phyloP scores from a whole-genome alignment of 2,888 invertebrate genomes.

The Teinopalpus imperialis region DNA sequence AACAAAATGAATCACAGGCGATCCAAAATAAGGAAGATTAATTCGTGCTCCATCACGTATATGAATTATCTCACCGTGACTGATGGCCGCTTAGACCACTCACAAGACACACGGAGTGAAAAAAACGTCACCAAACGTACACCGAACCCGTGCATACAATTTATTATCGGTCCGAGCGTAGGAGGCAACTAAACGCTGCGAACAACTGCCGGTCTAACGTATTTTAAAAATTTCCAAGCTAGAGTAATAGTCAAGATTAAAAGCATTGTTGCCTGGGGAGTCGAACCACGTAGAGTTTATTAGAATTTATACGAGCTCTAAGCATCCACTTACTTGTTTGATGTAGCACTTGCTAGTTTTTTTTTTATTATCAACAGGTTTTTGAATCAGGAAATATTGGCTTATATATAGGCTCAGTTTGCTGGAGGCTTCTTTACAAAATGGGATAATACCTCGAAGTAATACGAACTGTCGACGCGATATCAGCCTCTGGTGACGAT shows the following conservation, averaged over 20 bases:
- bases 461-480: slow-evolving; percentile 72
- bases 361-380: slow-evolving; percentile 62
- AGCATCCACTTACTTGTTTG: slow-evolving; percentile 49
- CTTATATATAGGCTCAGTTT: slow-evolving; percentile 65
- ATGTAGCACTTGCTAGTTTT: slow-evolving; percentile 61
- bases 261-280: slow-evolving; percentile 71
- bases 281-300: slow-evolving; percentile 64
- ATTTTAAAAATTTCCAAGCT: slow-evolving; percentile 65
- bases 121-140: slow-evolving; percentile 33
- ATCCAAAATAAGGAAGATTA: slow-evolving; percentile 40
- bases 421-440: slow-evolving; percentile 55
- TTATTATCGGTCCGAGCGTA: slow-evolving; percentile 66
- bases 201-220: slow-evolving; percentile 61
- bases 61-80: slow-evolving; percentile 53
- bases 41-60: slow-evolving; percentile 36
- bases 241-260: slow-evolving; percentile 74
- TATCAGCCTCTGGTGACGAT: slow-evolving; percentile 69
- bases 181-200: slow-evolving; percentile 71
- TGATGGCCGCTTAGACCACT: slow-evolving; percentile 55
- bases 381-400: slow-evolving; percentile 67
- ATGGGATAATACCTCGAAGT: slow-evolving; percentile 66
- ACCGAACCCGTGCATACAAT: slow-evolving; percentile 49
- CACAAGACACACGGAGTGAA: slow-evolving; percentile 51
- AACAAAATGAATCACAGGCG: slow-evolving; percentile 34
- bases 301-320: slow-evolving; percentile 67